A percentile compares a stretch with the other conserved stretches of the same genome.
Evolutionary conservation across 2,888 invertebrate genomes (phyloP).

Genomic region (Elysia crispata): DNA sequence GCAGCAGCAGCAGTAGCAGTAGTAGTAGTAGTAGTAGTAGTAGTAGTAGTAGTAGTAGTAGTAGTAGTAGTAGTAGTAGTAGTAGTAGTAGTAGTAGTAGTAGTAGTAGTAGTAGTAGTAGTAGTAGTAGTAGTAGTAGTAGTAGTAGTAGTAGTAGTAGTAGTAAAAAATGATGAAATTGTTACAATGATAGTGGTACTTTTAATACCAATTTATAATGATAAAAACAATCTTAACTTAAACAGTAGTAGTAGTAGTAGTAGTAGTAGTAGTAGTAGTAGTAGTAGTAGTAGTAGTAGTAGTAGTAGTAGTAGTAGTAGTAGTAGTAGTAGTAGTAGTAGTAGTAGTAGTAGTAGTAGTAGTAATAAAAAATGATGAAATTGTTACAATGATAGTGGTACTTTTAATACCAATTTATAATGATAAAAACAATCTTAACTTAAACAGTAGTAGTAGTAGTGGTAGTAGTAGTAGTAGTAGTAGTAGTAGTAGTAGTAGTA

Average conservation of each 20-base stretch:
- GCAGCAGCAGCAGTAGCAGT: conserved; percentile 1
- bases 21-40: conserved; percentile 36
- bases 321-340: conserved; percentile 16
- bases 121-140: conserved; percentile 31
- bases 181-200: neutral
- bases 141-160: conserved; percentile 36
- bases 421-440: neutral
- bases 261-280: conserved; percentile 5
- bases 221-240: neutral
- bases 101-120: conserved; percentile 29
- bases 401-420: neutral
- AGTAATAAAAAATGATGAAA: neutral
- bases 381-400: neutral
- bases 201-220: neutral
- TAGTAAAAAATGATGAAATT: neutral
- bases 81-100: conserved; percentile 35
- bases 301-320: conserved; percentile 19
- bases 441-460: too few species aligned
- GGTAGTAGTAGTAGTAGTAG: conserved; percentile 33
- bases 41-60: conserved; percentile 32
- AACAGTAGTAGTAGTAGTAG: too few species aligned
- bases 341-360: conserved; percentile 18
- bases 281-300: conserved; percentile 9
- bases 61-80: conserved; percentile 35
- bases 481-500: conserved; percentile 32